A percentile compares a stretch with the other conserved stretches of the same genome.
phyloP scores from a whole-genome alignment of 2,797 vertebrate species.

The Euthynnus affinis region DNA sequence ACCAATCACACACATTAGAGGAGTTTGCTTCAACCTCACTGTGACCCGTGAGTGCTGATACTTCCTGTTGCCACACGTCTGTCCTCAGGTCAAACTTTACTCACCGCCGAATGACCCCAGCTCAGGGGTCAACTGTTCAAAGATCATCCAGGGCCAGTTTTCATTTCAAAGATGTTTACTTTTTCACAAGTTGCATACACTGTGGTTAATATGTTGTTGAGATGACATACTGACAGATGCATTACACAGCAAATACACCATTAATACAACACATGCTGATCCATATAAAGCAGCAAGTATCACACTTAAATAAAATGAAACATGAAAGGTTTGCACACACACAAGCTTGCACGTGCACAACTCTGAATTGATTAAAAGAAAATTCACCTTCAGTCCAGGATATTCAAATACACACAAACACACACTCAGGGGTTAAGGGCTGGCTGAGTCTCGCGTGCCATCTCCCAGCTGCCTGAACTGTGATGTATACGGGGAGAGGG shows the following conservation, averaged over 20 bases:
- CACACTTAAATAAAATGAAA: background rate
- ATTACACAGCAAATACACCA: conserved; percentile 28
- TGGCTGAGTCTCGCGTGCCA: conserved; percentile 35
- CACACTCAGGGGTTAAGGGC: background rate
- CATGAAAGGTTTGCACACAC: background rate
- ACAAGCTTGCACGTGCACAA: too few relatives aligned
- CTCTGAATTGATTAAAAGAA: background rate
- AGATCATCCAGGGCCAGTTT: conserved; percentile 29
- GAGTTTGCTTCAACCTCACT: conserved; percentile 48
- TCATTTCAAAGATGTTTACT: conserved; percentile 26
- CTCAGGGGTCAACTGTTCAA: conserved; percentile 36
- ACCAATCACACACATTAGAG: conserved; percentile 56
- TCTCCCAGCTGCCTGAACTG: conserved; percentile 40
- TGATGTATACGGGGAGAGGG: conserved; percentile 28
- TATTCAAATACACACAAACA: conserved; percentile 14
- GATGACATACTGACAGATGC: conserved; percentile 38
- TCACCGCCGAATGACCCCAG: conserved; percentile 33
- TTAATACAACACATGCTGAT: conserved; percentile 1
- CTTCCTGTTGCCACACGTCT: conserved; percentile 69
- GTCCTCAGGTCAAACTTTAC: conserved; percentile 63
- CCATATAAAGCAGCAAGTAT: background rate
- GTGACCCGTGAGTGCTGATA: conserved; percentile 58
- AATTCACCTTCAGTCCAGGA: background rate
- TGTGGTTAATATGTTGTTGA: conserved; percentile 25
- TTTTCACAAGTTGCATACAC: conserved; percentile 29